Conservation (phyloP, 30 jellyfish, hydroid and myxozoan species). For the Aurelia sp. region DNA sequence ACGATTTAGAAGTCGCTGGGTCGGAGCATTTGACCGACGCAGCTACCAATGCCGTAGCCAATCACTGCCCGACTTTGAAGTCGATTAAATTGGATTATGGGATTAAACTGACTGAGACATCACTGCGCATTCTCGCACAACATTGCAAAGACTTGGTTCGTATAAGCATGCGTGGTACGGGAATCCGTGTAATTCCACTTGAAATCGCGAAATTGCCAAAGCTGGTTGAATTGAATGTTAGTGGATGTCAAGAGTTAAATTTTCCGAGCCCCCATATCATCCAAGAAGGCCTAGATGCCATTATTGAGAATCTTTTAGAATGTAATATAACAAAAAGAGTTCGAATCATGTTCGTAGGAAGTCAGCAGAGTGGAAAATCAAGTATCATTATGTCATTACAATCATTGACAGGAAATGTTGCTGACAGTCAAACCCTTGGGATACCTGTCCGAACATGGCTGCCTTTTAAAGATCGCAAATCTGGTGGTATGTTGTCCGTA, state of each 20-base stretch:
- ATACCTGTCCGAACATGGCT: constrained; percentile 92
- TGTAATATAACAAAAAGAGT: constrained; percentile 72
- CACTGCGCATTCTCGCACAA: constrained; percentile 71
- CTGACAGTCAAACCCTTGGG: constrained; percentile 92
- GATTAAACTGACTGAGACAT: constrained; percentile 70
- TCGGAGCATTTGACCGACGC: constrained; percentile 85
- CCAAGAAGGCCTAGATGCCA: constrained; percentile 71
- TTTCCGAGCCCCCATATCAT: constrained; percentile 82
- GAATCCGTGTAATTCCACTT: constrained; percentile 77
- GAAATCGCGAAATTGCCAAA: constrained; percentile 63
- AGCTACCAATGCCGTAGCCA: constrained; percentile 72
- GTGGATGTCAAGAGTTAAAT: constrained; percentile 71
- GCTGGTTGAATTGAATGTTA: constrained; percentile 65
- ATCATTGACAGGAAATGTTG: constrained; percentile 73
- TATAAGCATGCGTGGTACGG: constrained; percentile 86
- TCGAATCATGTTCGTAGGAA: constrained; percentile 81
- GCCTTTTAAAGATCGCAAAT: constrained; percentile 80
- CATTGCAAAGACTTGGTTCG: constrained; percentile 73
- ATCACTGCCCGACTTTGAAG: constrained; percentile 79
- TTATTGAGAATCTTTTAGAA: constrained; percentile 69
- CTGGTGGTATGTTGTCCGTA: constrained; percentile 36
- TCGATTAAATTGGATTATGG: constrained; percentile 85
- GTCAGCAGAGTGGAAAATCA: constrained; percentile 93
- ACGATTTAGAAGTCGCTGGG: constrained; percentile 84
- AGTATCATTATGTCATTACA: constrained; percentile 82